Percentiles rank a stretch among this genome's conserved stretches.
Evolutionary conservation across 2,113 vertebrate species (phyloP).

Genomic region (Potamarius usumacintae): DNA sequence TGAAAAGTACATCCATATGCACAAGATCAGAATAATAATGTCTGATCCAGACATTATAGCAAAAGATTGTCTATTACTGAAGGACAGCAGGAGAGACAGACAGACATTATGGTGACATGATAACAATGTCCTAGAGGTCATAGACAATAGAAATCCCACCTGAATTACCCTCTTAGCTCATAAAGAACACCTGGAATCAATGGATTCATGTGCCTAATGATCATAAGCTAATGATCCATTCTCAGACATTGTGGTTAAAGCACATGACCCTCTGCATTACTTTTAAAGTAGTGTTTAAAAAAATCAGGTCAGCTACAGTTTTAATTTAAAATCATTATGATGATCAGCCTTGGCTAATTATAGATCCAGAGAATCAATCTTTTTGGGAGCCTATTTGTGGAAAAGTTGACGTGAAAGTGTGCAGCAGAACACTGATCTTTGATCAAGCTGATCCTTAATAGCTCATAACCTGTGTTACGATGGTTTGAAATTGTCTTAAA

Average conservation of each 20-base stretch:
- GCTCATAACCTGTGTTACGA: background rate
- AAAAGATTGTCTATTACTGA: background rate
- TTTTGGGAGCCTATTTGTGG: background rate
- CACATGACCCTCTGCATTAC: background rate
- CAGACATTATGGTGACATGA: slow-evolving; percentile 31
- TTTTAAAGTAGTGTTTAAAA: background rate
- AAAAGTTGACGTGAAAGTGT: slow-evolving; percentile 2
- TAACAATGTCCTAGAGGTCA: slow-evolving; percentile 11
- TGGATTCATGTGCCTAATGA: background rate
- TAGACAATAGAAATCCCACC: slow-evolving; percentile 12
- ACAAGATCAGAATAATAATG: background rate
- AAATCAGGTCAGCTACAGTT: background rate
- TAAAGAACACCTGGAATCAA: slow-evolving; percentile 27
- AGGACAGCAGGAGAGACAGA: background rate
- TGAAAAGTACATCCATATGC: slow-evolving; percentile 40
- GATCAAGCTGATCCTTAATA: background rate
- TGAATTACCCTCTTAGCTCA: slow-evolving; percentile 37
- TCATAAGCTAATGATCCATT: background rate
- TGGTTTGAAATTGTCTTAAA: slow-evolving; percentile 1
- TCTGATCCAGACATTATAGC: slow-evolving; percentile 3
- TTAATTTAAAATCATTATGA: background rate
- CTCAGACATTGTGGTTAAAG: background rate
- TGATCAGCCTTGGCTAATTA: background rate
- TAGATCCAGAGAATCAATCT: background rate
- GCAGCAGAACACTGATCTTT: background rate